Conservation (phyloP, 92 coral and sea anemone species). For the Siderastrea radians region DNA sequence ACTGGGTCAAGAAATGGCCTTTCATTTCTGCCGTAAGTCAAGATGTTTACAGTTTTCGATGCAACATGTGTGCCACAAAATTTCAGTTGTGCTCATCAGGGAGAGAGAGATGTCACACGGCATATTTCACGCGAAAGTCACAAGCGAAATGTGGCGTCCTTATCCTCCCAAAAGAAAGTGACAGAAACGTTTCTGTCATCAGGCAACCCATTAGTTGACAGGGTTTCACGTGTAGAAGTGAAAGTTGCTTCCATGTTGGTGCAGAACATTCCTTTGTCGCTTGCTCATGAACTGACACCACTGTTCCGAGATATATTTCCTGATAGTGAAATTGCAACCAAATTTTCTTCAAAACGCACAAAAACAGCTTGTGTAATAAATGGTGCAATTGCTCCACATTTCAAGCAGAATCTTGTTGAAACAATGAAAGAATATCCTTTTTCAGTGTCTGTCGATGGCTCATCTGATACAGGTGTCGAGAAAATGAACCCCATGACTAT, state of each 20-base stretch:
- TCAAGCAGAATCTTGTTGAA: conserved; percentile 62
- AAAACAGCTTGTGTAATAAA: conserved; percentile 66
- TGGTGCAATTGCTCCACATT: conserved; percentile 74
- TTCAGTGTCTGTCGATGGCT: conserved; percentile 60
- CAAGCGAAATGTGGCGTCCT: conserved; percentile 56
- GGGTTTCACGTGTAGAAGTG: conserved; percentile 64
- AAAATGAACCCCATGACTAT: conserved; percentile 75
- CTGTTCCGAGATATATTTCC: conserved; percentile 67
- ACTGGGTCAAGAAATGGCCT: conserved; percentile 61
- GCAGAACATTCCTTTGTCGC: conserved; percentile 59
- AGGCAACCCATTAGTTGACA: conserved; percentile 65
- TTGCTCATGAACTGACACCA: conserved; percentile 70
- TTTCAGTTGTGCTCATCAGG: conserved; percentile 65
- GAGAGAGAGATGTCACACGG: conserved; percentile 49
- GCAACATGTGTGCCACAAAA: conserved; percentile 55
- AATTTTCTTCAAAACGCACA: conserved; percentile 68
- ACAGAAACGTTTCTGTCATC: conserved; percentile 50
- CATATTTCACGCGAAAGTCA: conserved; percentile 53
- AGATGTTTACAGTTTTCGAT: conserved; percentile 42
- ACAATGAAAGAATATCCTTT: conserved; percentile 63
- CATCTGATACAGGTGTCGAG: conserved; percentile 65
- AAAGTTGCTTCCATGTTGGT: conserved; percentile 74
- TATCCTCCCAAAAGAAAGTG: conserved; percentile 31
- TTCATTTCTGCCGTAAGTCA: conserved; percentile 48
- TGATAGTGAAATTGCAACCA: conserved; percentile 63